Evolutionary conservation across 2,888 invertebrate genomes (phyloP).

Genomic region (Luperina nickerlii): DNA sequence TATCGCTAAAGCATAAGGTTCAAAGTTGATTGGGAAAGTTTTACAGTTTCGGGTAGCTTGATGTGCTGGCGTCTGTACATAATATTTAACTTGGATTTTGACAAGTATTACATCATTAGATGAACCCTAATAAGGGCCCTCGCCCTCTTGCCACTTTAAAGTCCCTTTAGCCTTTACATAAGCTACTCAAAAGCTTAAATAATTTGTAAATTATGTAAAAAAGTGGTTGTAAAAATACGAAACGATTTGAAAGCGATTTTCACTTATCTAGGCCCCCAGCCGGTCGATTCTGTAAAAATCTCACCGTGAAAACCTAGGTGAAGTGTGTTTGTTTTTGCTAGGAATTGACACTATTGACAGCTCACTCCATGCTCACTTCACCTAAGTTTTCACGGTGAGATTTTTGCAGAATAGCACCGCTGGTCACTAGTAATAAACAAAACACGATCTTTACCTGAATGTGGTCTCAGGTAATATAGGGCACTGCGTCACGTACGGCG

Average conservation of each 20-base stretch:
- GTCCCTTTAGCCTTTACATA: neutral
- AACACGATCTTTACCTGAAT: constrained; percentile 87
- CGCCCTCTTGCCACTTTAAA: neutral
- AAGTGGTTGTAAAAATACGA: neutral
- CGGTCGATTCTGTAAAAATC: too few relatives aligned
- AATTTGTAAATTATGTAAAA: neutral
- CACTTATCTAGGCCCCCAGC: neutral
- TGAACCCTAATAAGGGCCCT: neutral
- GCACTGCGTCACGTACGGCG: constrained; percentile 96
- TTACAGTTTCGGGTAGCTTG: too few relatives aligned
- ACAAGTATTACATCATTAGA: neutral
- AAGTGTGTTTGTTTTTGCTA: too few relatives aligned
- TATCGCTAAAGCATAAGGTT: too few relatives aligned
- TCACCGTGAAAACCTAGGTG: too few relatives aligned
- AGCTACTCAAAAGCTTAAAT: too few relatives aligned
- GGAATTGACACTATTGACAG: too few relatives aligned
- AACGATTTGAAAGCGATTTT: neutral
- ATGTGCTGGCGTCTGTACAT: too few relatives aligned
- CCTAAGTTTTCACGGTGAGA: too few relatives aligned
- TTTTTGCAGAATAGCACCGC: neutral
- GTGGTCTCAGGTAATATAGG: constrained; percentile 94
- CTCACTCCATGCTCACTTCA: too few relatives aligned
- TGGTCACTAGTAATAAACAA: neutral
- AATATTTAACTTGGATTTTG: neutral
- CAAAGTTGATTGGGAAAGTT: too few relatives aligned